A percentile compares a stretch with the other conserved stretches of the same genome.
phyloP scores from a whole-genome alignment of 2,797 vertebrate species.

The Myotis daubentonii region DNA sequence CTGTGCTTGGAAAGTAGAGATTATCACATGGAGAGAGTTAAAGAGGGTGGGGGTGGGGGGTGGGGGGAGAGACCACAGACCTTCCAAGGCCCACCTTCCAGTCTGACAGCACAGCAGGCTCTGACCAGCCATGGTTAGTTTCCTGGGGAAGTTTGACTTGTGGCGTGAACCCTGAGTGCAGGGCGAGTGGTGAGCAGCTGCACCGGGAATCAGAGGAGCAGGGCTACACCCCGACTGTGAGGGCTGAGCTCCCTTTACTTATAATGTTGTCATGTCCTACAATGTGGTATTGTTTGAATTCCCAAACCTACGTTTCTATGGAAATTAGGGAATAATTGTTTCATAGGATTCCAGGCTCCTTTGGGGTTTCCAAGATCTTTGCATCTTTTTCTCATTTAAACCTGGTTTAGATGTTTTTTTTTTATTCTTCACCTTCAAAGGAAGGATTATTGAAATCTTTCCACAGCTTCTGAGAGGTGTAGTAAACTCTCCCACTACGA shows the following conservation, averaged over 20 bases:
- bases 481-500: background rate
- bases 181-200: too few species aligned
- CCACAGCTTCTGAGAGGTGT: background rate
- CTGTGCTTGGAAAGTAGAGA: background rate
- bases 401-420: background rate
- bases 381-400: conserved; percentile 40
- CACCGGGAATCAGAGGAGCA: background rate
- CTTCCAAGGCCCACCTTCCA: background rate
- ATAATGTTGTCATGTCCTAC: background rate
- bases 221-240: background rate
- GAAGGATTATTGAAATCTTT: background rate
- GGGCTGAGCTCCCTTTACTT: background rate
- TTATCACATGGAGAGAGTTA: background rate
- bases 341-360: background rate
- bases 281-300: background rate
- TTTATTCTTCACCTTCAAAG: background rate
- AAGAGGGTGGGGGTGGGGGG: background rate
- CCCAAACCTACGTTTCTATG: background rate
- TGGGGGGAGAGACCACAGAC: background rate
- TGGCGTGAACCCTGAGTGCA: background rate
- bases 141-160: background rate
- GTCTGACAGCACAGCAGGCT: background rate
- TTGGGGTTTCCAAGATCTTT: background rate
- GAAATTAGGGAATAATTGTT: background rate
- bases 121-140: background rate